Conservation (phyloP, 2,797 vertebrate species). For the Coregonus sp. region DNA sequence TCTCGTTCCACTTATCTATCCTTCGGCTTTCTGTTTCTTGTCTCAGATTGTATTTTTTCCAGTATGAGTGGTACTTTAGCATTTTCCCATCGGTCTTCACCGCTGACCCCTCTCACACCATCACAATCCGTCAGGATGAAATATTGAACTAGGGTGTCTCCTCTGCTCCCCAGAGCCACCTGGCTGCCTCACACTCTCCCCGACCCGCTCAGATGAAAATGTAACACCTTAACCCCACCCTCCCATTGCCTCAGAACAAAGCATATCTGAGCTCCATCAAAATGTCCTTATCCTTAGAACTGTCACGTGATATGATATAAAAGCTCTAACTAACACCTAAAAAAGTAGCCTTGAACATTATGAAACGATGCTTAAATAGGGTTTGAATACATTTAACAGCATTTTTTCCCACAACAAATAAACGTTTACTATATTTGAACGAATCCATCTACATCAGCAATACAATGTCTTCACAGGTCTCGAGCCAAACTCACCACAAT, state of each 20-base stretch:
- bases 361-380: not conserved
- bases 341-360: too few species aligned
- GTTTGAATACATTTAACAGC: not conserved
- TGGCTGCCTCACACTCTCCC: constrained; percentile 30
- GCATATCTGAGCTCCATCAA: not conserved
- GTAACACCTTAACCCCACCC: constrained; percentile 23
- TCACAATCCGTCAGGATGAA: constrained; percentile 58
- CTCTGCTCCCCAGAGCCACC: constrained; percentile 47
- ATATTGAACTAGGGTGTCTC: constrained; percentile 51
- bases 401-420: not conserved
- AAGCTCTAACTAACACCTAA: too few species aligned
- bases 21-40: constrained; percentile 8
- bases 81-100: constrained; percentile 39
- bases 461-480: constrained; percentile 18
- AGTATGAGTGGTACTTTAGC: not conserved
- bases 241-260: constrained; percentile 8
- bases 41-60: constrained; percentile 24
- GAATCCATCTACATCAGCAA: not conserved
- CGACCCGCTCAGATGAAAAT: constrained; percentile 42
- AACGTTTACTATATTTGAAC: not conserved
- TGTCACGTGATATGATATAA: too few species aligned
- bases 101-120: constrained; percentile 60
- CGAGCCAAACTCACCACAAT: constrained; percentile 34
- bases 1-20: not conserved
- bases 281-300: too few species aligned